Base-by-base conservation (phyloP, 37 sponge, comb jelly and placozoan species). In the Eunapius fragilis region DNA sequence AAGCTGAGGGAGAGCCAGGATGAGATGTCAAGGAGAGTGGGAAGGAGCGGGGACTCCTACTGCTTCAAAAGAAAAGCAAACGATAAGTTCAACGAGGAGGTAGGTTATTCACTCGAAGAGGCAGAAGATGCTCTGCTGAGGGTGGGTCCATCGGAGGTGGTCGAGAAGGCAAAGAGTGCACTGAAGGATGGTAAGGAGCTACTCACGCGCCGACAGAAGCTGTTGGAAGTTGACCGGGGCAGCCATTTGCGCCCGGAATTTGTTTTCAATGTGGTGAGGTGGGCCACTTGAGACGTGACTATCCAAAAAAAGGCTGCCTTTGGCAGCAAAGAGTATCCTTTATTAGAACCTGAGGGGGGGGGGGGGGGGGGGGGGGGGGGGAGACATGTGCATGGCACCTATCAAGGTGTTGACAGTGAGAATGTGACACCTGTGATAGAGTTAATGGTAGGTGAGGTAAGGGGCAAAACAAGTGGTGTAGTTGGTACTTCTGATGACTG, bases 211-310 rank as follows among this genome's bases (percentile, higher is more conserved):
- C 2, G 80, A 24, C 47, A 79, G 47, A 79, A 79, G 58, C 58
- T 79, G 41, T 14, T 79, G n/a, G n/a, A n/a, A n/a, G n/a, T n/a
- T n/a, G 41, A 6, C 41, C 41, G 41, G 6, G 41, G 3, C 41
- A 41, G 41, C 41, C 41, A 41, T 41, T 41, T 41, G 41, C 6
- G 41, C 41, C 41, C 6, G 79, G 76, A 24, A 28, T 33, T 33
- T 75, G 76, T 75, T 75, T 75, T 33, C 32, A 28, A 24, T 75
- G 76, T 31, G 76, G 76, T 75, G 35, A 75, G 30, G 31, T 75
- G 76, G 76, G 76, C 32, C 76, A 75, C 12, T 75, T 34, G 35
- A 75, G 76, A 33, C 26, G 33, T 32, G 24, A 75, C 35, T 75
- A 34, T 33, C 76, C 76, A 41, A 41, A 41, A n/a, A n/a, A 6